phyloP scores from a whole-genome alignment of 2,888 invertebrate species.

The Exephanes ischioxanthus region DNA sequence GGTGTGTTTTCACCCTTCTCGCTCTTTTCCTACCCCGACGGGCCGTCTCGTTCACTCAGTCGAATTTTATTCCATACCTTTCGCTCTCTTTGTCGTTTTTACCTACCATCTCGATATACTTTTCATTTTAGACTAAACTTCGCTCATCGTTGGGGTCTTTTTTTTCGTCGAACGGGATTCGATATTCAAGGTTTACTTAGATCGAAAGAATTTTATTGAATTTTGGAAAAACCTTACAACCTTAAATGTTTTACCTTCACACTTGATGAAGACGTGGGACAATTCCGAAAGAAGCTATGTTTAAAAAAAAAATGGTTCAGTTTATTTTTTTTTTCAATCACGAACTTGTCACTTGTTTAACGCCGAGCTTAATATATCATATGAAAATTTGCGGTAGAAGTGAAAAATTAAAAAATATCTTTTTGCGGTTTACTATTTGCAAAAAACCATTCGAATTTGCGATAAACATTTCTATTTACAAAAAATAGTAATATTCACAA shows the following conservation, averaged over 20 bases:
- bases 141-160: too few relatives aligned
- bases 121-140: too few relatives aligned
- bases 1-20: constrained; percentile 25
- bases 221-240: too few relatives aligned
- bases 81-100: background rate
- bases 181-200: background rate
- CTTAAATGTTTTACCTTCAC: background rate
- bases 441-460: too few relatives aligned
- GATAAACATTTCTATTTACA: too few relatives aligned
- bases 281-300: background rate
- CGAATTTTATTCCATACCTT: constrained; percentile 3
- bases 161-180: too few relatives aligned
- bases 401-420: background rate
- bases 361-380: background rate
- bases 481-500: too few relatives aligned
- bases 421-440: too few relatives aligned
- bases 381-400: background rate
- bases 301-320: background rate
- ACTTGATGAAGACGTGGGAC: background rate
- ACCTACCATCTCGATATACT: too few relatives aligned
- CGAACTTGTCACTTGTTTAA: background rate
- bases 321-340: background rate
- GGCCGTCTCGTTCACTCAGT: constrained; percentile 18
- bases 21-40: constrained; percentile 30
- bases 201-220: background rate